These are phyloP conservation scores for Prenolepis imparis DNA, from an alignment of 2,888 invertebrate genomes.

Conservation along the genomic window DNA sequence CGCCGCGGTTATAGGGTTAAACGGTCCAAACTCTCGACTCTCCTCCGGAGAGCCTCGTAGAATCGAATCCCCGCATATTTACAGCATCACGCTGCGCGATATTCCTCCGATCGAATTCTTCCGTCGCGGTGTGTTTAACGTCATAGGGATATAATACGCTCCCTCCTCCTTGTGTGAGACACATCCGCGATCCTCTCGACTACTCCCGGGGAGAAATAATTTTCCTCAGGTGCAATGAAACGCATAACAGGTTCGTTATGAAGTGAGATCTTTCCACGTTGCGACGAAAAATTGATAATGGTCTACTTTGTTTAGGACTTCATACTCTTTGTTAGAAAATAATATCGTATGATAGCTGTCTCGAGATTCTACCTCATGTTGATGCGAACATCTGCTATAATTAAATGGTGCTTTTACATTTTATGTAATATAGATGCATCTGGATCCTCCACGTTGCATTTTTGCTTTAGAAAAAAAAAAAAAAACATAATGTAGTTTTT, in stretches of 20 bases:
- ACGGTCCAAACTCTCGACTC: conserved; percentile 67
- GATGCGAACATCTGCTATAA: background rate
- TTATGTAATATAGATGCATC: background rate
- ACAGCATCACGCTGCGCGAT: conserved; percentile 53
- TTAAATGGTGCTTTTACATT: background rate
- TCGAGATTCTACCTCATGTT: background rate
- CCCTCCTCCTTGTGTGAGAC: conserved; percentile 52
- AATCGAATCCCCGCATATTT: conserved; percentile 72
- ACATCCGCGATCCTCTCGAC: conserved; percentile 61
- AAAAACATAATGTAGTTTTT: no score
- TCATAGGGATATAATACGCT: conserved; percentile 51
- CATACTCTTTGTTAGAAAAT: background rate
- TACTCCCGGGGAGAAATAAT: conserved; percentile 32
- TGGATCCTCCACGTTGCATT: background rate
- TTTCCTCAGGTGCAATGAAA: conserved; percentile 17
- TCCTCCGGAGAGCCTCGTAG: conserved; percentile 47
- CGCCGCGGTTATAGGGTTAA: conserved; percentile 72
- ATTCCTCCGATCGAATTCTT: conserved; percentile 65
- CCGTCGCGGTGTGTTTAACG: conserved; percentile 65
- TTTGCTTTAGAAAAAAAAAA: background rate
- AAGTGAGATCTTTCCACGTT: background rate
- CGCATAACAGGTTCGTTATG: background rate
- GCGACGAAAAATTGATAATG: no score
- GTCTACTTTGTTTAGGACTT: background rate
- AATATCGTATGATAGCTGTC: background rate